These are phyloP conservation scores for Archivesica marissinica DNA, from an alignment of 1,140 invertebrate species.

Conservation along the genomic window DNA sequence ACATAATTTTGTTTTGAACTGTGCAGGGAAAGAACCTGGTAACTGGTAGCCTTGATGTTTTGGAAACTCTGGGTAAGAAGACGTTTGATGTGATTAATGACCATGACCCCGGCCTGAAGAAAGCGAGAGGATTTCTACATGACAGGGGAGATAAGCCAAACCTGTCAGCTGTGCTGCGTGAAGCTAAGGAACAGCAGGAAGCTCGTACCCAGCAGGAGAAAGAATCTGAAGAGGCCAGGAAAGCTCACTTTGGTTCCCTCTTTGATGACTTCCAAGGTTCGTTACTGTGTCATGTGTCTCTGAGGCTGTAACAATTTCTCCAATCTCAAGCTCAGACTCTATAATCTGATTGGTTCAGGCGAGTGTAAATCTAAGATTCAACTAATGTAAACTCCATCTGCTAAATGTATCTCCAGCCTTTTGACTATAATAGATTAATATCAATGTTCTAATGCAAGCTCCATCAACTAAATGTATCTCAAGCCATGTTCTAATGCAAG, in stretches of 20 bases:
- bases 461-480: too few species aligned
- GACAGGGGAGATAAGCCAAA: slow-evolving; percentile 85
- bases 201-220: slow-evolving; percentile 86
- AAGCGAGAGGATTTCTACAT: slow-evolving; percentile 89
- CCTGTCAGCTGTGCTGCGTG: slow-evolving; percentile 89
- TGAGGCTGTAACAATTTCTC: too few species aligned
- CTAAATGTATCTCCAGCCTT: too few species aligned
- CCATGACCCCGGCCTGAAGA: slow-evolving; percentile 93
- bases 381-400: too few species aligned
- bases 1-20: background rate
- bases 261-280: slow-evolving; percentile 94
- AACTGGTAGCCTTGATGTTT: slow-evolving; percentile 92
- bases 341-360: too few species aligned
- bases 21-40: slow-evolving; percentile 90
- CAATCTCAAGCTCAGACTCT: too few species aligned
- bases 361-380: too few species aligned
- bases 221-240: slow-evolving; percentile 85
- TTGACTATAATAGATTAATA: too few species aligned
- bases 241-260: slow-evolving; percentile 91
- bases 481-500: too few species aligned
- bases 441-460: too few species aligned
- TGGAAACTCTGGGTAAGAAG: slow-evolving; percentile 96
- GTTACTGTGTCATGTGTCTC: background rate
- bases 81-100: slow-evolving; percentile 96
- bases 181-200: slow-evolving; percentile 93